Evolutionary conservation across 2,888 invertebrate genomes (phyloP).

Genomic region (Noctua janthina): DNA sequence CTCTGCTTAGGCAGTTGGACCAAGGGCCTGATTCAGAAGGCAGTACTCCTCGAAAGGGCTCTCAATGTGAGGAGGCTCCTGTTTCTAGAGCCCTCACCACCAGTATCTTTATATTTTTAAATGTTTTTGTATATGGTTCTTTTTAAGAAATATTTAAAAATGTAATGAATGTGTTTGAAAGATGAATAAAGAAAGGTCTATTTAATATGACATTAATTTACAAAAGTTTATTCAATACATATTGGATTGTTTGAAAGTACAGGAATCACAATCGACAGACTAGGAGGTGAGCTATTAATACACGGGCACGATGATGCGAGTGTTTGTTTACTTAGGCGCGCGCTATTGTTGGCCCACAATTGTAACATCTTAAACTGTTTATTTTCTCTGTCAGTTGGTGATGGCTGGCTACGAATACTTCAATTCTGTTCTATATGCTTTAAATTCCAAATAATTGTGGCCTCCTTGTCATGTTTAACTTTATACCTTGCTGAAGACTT

Average conservation of each 20-base stretch:
- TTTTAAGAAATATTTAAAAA: too few species aligned
- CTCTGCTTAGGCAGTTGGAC: not conserved
- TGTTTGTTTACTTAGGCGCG: conserved; percentile 67
- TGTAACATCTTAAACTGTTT: conserved; percentile 71
- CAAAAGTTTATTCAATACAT: not conserved
- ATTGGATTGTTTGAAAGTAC: conserved; percentile 12
- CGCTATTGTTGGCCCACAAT: conserved; percentile 67
- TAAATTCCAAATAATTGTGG: conserved; percentile 15
- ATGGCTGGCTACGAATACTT: conserved; percentile 26
- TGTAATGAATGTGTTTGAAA: too few species aligned
- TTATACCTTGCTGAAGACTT: not conserved
- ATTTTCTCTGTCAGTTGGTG: conserved; percentile 63
- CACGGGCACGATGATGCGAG: conserved; percentile 25
- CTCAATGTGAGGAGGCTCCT: too few species aligned
- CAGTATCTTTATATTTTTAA: too few species aligned
- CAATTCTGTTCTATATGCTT: conserved; percentile 13
- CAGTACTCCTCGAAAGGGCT: too few species aligned
- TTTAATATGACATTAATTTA: not conserved
- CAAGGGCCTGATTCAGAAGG: not conserved
- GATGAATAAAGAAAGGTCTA: too few species aligned
- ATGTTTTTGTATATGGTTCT: too few species aligned
- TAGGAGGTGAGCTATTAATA: conserved; percentile 53
- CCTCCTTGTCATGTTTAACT: not conserved
- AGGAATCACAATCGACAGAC: conserved; percentile 24
- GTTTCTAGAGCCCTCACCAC: too few species aligned